These are phyloP conservation scores for Coregonus ussuriensis DNA, from an alignment of 2,797 vertebrate genomes.

Conservation along the genomic window DNA sequence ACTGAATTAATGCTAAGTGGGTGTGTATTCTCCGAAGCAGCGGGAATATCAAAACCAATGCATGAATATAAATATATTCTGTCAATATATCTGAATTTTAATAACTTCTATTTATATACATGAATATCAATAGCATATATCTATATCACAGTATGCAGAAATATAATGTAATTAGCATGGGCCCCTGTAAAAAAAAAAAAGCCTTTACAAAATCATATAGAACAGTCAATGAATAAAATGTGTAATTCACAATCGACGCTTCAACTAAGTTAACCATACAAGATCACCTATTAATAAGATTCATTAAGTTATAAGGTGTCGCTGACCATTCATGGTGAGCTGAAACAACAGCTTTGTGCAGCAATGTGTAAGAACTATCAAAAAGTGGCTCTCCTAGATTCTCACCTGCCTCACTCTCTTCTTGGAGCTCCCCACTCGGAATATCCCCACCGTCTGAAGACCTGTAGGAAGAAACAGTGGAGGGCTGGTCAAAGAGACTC, in stretches of 20 bases:
- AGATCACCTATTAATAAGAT: neutral
- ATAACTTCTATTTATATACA: too few species aligned
- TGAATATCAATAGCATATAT: too few species aligned
- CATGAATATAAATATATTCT: neutral
- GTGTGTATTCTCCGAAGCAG: slow-evolving; percentile 1
- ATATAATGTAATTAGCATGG: neutral
- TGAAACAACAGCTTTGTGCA: neutral
- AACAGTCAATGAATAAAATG: neutral
- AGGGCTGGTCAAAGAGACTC: neutral
- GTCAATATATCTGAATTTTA: neutral
- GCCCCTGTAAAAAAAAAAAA: neutral
- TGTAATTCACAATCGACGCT: neutral
- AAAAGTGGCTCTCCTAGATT: neutral
- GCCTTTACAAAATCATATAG: neutral
- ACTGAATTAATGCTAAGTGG: slow-evolving; percentile 7
- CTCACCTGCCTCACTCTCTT: slow-evolving; percentile 94
- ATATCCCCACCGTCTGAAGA: slow-evolving; percentile 94
- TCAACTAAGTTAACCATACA: neutral
- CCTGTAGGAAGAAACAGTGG: slow-evolving; percentile 66
- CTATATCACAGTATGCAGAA: too few species aligned
- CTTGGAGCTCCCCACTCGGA: slow-evolving; percentile 95
- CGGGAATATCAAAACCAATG: neutral
- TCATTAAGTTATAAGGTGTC: neutral
- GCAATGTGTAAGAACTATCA: neutral
- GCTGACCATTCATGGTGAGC: neutral